Evolutionary conservation across 2,888 invertebrate species (phyloP).

Genomic region (Cyclophora punctaria): DNA sequence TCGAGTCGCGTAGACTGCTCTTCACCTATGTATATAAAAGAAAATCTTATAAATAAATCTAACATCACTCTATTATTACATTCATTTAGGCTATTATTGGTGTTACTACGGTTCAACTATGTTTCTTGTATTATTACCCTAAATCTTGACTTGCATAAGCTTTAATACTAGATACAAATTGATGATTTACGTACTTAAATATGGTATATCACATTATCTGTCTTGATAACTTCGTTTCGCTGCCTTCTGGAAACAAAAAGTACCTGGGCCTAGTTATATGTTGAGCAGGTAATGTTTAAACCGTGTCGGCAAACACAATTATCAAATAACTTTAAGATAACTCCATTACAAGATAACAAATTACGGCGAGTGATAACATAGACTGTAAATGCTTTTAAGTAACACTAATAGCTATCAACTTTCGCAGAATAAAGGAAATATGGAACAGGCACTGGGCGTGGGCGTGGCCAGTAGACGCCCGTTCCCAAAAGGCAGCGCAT

Average conservation of each 20-base stretch:
- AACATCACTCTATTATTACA: conserved; percentile 64
- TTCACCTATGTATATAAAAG: conserved; percentile 50
- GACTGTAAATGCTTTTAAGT: too few species aligned
- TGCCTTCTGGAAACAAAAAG: neutral
- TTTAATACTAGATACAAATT: conserved; percentile 31
- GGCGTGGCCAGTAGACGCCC: too few species aligned
- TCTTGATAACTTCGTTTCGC: conserved; percentile 2
- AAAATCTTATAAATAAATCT: conserved; percentile 67
- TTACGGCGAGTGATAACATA: too few species aligned
- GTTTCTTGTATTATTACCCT: conserved; percentile 31
- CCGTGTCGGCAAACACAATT: too few species aligned
- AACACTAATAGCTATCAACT: too few species aligned
- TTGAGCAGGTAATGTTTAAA: too few species aligned
- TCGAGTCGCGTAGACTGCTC: conserved; percentile 11
- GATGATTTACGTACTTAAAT: conserved; percentile 34
- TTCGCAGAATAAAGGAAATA: too few species aligned
- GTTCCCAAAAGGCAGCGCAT: too few species aligned
- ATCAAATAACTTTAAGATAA: too few species aligned
- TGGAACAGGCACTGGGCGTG: too few species aligned
- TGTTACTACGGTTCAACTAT: conserved; percentile 64
- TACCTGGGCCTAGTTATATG: too few species aligned
- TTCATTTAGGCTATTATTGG: conserved; percentile 70
- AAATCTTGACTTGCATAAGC: conserved; percentile 44
- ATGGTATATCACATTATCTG: conserved; percentile 39
- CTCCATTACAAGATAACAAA: too few species aligned